Percentiles rank a stretch among this genome's conserved stretches.
phyloP scores from a whole-genome alignment of 2,113 vertebrate genomes.

The Bombycilla garrulus region DNA sequence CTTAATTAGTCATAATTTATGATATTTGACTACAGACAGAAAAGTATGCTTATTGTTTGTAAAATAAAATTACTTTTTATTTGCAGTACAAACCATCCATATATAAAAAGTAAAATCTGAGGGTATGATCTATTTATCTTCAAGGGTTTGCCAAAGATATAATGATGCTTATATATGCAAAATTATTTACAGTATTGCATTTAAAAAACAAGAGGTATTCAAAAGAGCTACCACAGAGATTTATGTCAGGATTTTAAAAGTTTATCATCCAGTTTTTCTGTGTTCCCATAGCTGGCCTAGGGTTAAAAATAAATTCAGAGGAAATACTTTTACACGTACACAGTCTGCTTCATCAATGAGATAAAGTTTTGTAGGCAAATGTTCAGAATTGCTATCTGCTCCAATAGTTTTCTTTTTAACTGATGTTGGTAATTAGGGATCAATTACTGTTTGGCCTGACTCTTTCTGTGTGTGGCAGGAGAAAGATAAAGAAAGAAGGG shows the following conservation, averaged over 20 bases:
- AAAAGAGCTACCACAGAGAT: slow-evolving; percentile 54
- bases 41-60: not conserved
- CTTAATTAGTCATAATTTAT: not conserved
- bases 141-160: not conserved
- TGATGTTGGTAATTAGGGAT: not conserved
- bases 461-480: not conserved
- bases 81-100: not conserved
- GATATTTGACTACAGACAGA: not conserved
- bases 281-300: slow-evolving; percentile 73
- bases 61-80: not conserved
- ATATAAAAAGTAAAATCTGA: not conserved
- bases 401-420: slow-evolving; percentile 8
- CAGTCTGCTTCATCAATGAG: not conserved
- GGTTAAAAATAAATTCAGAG: slow-evolving; percentile 46
- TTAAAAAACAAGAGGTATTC: not conserved
- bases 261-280: slow-evolving; percentile 74
- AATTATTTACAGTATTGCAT: not conserved
- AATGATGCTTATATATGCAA: not conserved
- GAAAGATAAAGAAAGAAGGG: not conserved
- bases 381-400: not conserved
- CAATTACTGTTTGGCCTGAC: not conserved
- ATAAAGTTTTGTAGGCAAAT: not conserved
- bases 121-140: not conserved
- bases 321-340: not conserved
- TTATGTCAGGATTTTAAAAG: slow-evolving; percentile 72